Conservation (phyloP, 2,888 invertebrate genomes). For the Seira sanloemensis region DNA sequence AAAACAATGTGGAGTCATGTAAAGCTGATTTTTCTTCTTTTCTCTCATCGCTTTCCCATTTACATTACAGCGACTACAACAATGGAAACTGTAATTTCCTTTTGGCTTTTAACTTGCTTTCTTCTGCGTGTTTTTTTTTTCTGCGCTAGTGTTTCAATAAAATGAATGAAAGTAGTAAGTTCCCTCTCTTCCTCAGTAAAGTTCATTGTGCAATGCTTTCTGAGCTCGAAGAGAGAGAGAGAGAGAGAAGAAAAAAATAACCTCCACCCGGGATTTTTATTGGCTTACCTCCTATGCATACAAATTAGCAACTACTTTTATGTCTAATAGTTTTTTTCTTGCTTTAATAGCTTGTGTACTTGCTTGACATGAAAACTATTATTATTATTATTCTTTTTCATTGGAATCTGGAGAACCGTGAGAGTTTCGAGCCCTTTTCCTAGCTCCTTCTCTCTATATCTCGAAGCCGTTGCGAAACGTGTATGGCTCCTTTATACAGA, state of each 20-base stretch:
- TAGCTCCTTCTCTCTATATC: neutral
- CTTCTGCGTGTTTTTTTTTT: neutral
- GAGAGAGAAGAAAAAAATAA: conserved; percentile 7
- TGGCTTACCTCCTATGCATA: conserved; percentile 58
- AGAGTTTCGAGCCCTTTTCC: neutral
- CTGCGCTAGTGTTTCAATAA: neutral
- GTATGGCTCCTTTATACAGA: neutral
- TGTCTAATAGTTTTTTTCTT: conserved; percentile 1
- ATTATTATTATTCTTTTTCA: conserved; percentile 29
- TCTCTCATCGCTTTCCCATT: no score
- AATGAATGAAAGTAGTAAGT: conserved; percentile 23
- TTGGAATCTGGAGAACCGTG: neutral
- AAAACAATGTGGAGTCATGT: no score
- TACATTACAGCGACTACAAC: no score
- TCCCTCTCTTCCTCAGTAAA: neutral
- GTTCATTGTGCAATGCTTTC: neutral
- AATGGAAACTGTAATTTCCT: conserved; percentile 55
- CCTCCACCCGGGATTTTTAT: conserved; percentile 58
- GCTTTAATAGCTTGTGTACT: neutral
- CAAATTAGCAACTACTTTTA: conserved; percentile 57
- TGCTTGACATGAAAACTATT: conserved; percentile 46
- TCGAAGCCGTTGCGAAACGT: neutral
- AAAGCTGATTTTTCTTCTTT: no score
- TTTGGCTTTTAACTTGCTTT: conserved; percentile 31
- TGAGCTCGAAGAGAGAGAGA: neutral